Percentiles rank a stretch among this genome's conserved stretches.
phyloP scores from a whole-genome alignment of 2,797 vertebrate species.

The Diceros bicornis region DNA sequence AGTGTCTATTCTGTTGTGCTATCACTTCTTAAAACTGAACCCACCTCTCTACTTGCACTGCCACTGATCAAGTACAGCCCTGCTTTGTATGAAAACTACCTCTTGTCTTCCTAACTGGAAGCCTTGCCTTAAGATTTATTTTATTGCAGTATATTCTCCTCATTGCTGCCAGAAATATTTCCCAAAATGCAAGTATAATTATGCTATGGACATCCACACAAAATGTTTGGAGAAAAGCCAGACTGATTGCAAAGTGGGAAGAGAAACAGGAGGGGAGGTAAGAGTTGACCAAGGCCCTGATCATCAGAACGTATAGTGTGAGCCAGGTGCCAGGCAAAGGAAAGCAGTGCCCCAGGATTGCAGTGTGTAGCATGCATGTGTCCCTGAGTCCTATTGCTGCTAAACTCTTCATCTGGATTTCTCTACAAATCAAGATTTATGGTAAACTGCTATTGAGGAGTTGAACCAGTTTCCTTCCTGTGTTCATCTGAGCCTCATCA shows the following conservation, averaged over 20 bases:
- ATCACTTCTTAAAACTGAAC: not conserved
- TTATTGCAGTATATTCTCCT: not conserved
- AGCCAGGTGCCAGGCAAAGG: not conserved
- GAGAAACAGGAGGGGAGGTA: not conserved
- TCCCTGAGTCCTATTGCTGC: not conserved
- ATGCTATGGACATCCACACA: not conserved
- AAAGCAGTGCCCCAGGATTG: not conserved
- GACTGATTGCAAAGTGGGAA: not conserved
- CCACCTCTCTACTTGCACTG: not conserved
- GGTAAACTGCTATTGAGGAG: not conserved
- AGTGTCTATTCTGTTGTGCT: not conserved
- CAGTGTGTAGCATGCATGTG: fast-evolving
- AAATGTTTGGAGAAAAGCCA: not conserved
- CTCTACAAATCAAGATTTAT: not conserved
- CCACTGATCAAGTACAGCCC: not conserved
- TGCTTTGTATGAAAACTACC: not conserved
- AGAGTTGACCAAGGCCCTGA: not conserved
- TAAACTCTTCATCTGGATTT: not conserved
- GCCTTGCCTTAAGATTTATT: not conserved
- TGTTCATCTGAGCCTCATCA: not conserved
- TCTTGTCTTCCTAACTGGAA: not conserved
- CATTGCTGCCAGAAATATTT: not conserved
- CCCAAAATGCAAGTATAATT: not conserved
- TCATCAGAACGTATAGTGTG: not conserved
- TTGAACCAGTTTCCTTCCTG: not conserved